Percentiles rank a stretch among this genome's conserved stretches.
phyloP scores from a whole-genome alignment of 2,797 vertebrate species.

The Catharus ustulatus region DNA sequence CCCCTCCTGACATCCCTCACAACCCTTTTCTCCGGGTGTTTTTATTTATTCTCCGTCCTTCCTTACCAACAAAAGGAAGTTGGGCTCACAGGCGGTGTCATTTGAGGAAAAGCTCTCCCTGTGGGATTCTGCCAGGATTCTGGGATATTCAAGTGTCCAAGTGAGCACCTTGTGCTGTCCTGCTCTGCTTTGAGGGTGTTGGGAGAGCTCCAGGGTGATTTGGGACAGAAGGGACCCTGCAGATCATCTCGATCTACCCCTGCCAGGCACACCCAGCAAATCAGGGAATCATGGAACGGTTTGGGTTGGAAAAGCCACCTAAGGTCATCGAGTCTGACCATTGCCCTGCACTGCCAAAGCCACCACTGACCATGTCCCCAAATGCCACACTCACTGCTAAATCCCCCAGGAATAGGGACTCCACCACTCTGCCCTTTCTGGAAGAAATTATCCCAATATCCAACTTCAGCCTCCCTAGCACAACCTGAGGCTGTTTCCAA shows the following conservation, averaged over 20 bases:
- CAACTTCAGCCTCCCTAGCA: background rate
- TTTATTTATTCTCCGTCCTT: background rate
- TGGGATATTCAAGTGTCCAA: background rate
- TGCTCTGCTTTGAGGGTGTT: background rate
- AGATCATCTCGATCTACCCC: background rate
- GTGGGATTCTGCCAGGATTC: background rate
- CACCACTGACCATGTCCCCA: background rate
- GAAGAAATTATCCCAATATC: background rate
- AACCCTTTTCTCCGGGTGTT: conserved; percentile 14
- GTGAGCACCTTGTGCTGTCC: background rate
- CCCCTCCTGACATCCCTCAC: conserved; percentile 30
- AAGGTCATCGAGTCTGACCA: background rate
- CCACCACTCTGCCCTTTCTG: background rate
- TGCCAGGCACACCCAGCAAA: background rate
- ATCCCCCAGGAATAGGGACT: background rate
- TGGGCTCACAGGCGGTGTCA: conserved; percentile 4
- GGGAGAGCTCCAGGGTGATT: background rate
- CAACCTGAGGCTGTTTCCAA: background rate
- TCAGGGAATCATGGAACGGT: background rate
- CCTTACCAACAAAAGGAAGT: background rate
- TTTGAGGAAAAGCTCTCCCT: background rate
- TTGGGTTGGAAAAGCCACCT: background rate
- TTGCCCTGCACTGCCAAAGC: fast-evolving
- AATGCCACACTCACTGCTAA: background rate
- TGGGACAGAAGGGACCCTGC: background rate